Percentiles rank a stretch among this genome's conserved stretches.
These are phyloP conservation scores for Anthoscopus minutus DNA, from an alignment of 2,113 vertebrate species.

Conservation along the genomic window DNA sequence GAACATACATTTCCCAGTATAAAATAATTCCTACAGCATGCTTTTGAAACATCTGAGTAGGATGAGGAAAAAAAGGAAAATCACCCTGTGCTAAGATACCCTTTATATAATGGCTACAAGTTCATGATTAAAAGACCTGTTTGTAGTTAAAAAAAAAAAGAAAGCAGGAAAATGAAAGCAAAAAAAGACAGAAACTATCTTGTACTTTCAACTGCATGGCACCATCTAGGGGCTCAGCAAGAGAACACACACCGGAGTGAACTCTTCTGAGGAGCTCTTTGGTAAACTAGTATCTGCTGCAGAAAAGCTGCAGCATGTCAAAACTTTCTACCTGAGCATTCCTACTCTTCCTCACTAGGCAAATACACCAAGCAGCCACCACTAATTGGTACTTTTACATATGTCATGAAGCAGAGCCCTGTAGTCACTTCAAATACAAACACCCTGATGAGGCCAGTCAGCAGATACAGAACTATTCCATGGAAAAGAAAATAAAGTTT, in stretches of 20 bases:
- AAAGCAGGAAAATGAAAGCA: too few species aligned
- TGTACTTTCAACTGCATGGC: background rate
- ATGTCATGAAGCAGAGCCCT: background rate
- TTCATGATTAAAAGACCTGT: background rate
- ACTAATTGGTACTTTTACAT: background rate
- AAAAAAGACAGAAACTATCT: background rate
- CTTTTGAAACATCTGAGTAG: background rate
- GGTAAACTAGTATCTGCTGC: background rate
- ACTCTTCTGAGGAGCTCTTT: background rate
- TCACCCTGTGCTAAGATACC: background rate
- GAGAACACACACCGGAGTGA: background rate
- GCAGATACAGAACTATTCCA: background rate
- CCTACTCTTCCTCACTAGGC: background rate
- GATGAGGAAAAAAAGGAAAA: background rate
- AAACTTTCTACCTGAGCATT: background rate
- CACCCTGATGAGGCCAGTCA: background rate
- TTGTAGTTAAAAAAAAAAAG: background rate
- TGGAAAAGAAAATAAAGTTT: background rate
- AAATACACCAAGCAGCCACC: background rate
- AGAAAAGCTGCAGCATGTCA: background rate
- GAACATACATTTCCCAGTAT: background rate
- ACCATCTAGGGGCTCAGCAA: slow-evolving; percentile 12
- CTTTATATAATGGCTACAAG: background rate
- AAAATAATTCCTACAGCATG: background rate
- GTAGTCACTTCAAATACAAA: background rate